Evolutionary conservation across 2,797 vertebrate genomes (phyloP).

Genomic region (Oreortyx pictus): DNA sequence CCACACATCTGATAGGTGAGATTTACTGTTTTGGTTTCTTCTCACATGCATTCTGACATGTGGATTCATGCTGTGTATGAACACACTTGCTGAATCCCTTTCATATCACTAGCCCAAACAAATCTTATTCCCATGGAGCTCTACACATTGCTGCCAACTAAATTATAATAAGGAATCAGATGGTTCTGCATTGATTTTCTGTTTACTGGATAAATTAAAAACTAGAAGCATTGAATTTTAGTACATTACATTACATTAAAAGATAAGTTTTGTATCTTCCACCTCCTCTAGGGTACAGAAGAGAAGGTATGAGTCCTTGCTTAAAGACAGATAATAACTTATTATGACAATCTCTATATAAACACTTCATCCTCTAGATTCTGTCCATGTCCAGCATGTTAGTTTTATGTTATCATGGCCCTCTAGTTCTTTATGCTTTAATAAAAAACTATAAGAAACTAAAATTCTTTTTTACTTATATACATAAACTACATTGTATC

Average conservation of each 20-base stretch:
- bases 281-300: not conserved
- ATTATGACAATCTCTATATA: not conserved
- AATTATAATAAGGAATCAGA: not conserved
- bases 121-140: not conserved
- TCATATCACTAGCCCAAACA: not conserved
- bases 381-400: not conserved
- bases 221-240: not conserved
- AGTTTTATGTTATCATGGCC: not conserved
- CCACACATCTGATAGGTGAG: not conserved
- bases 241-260: not conserved
- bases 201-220: not conserved
- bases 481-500: not conserved
- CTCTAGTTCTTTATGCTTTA: not conserved
- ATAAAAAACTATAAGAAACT: not conserved
- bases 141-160: not conserved
- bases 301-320: not conserved
- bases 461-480: not conserved
- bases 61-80: not conserved
- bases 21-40: not conserved
- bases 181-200: not conserved
- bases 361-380: not conserved
- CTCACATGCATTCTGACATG: accelerated
- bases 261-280: not conserved
- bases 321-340: not conserved
- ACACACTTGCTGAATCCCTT: not conserved